Percentiles rank a stretch among this genome's conserved stretches.
Evolutionary conservation across 1,140 invertebrate genomes (phyloP).

Genomic region (Phenacoccus solenopsis): DNA sequence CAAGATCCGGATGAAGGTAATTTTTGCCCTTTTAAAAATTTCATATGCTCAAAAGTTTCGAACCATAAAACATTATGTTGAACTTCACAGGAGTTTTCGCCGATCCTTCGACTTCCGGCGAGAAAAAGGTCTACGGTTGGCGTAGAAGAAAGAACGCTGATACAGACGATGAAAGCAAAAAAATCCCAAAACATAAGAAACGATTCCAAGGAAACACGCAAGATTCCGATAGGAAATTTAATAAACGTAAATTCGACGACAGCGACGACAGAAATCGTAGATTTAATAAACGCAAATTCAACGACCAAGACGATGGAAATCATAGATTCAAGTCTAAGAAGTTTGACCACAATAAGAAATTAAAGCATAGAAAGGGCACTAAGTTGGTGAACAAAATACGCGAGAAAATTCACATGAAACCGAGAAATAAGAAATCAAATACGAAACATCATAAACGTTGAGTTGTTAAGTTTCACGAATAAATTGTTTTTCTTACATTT

Average conservation of each 20-base stretch:
- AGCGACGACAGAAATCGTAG: background rate
- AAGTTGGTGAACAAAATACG: too few relatives aligned
- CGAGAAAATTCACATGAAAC: background rate
- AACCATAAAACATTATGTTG: background rate
- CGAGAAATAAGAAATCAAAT: background rate
- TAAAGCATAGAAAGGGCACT: background rate
- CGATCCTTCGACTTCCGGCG: background rate
- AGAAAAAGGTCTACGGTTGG: background rate
- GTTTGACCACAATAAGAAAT: background rate
- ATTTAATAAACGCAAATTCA: background rate
- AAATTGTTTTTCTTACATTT: too few relatives aligned
- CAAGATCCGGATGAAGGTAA: conserved; percentile 20
- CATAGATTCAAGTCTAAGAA: background rate
- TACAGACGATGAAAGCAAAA: background rate
- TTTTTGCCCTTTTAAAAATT: too few relatives aligned
- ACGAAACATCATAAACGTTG: background rate
- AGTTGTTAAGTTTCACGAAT: background rate
- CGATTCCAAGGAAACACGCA: too few relatives aligned
- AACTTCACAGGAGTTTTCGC: background rate
- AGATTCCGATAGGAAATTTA: too few relatives aligned
- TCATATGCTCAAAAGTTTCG: too few relatives aligned
- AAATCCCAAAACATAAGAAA: too few relatives aligned
- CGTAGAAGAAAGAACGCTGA: background rate
- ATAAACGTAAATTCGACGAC: background rate
- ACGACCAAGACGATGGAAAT: background rate